A percentile compares a stretch with the other conserved stretches of the same genome.
Evolutionary conservation across 2,797 vertebrate species (phyloP).

Genomic region (Pangasius sanitwongsei): DNA sequence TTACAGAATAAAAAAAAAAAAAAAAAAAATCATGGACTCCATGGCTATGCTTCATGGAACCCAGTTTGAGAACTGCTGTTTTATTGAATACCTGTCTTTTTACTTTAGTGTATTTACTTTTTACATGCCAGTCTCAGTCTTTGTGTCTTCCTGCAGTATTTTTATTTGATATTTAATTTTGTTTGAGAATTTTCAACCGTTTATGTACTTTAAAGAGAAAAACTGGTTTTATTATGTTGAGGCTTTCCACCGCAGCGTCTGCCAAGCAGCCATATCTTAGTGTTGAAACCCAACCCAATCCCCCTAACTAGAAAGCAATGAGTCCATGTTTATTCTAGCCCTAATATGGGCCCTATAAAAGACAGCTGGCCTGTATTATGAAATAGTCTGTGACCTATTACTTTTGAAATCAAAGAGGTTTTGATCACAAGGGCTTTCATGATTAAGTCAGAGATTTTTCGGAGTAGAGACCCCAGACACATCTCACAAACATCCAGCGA

Average conservation of each 20-base stretch:
- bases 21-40: neutral
- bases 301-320: constrained; percentile 22
- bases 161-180: constrained; percentile 23
- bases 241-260: constrained; percentile 21
- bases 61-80: neutral
- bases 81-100: neutral
- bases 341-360: constrained; percentile 52
- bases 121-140: neutral
- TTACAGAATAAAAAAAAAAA: neutral
- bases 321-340: constrained; percentile 47
- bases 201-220: constrained; percentile 9
- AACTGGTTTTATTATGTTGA: constrained; percentile 3
- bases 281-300: constrained; percentile 25
- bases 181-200: constrained; percentile 3
- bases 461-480: constrained; percentile 40
- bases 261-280: constrained; percentile 30
- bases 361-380: constrained; percentile 60
- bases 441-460: constrained; percentile 54
- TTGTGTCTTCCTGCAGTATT: constrained; percentile 3
- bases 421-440: constrained; percentile 52
- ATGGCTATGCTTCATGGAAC: neutral
- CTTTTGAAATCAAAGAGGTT: constrained; percentile 58
- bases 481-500: constrained; percentile 49
- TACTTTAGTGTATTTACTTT: neutral
- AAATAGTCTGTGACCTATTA: constrained; percentile 62